Evolutionary conservation across 2,797 vertebrate genomes (phyloP), one percentile per base, ranked within the genome.

Genomic region (Acrossocheilus wenchowensis): DNA sequence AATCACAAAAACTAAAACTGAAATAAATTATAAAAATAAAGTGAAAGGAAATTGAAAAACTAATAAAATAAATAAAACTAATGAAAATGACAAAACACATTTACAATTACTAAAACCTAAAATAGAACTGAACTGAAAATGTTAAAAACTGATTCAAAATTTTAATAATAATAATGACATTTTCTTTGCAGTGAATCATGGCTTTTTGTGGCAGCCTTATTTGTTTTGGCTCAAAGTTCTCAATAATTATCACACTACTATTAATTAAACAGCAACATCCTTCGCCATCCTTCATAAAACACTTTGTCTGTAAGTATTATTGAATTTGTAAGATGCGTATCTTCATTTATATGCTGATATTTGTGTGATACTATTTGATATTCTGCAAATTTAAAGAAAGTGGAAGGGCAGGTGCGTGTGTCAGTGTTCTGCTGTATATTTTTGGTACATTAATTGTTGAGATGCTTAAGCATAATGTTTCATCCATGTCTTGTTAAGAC

Each of bases 211-310:
- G 30, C 50, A 54, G 30, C 74, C 30, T 36, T 77, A 15, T 19
- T 77, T 77, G 74, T 36, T 77, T 77, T 77, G 74, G 9, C 73
- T 75, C n/a, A 48, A 73, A 7, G 23, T 15, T 75, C n/a, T 45
- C 15, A 52, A 50, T 19, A 50, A 43, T 26, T 26, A 26, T 17
- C 72, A 74, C 43, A 74, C 43, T 26, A 74, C n/a, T 45, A n/a
- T 21, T 23, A 57, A 57, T 72, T 73, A 73, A 48, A 21, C 15
- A 21, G 26, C 9, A 75, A 50, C 15, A 19, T 50, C 7, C 26
- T 52, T 75, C 15, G 0, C 10, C 26, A 75, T 23, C 30, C 4
- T 54, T 54, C 30, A 36, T 36, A 77, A 21, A 19, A 4, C 11
- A 57, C 34, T 4, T 74, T 73, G 30, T 30, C 30, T 30, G 34